Evolutionary conservation across 2,113 vertebrate genomes (phyloP).

Genomic region (Periophthalmodon schlosseri): DNA sequence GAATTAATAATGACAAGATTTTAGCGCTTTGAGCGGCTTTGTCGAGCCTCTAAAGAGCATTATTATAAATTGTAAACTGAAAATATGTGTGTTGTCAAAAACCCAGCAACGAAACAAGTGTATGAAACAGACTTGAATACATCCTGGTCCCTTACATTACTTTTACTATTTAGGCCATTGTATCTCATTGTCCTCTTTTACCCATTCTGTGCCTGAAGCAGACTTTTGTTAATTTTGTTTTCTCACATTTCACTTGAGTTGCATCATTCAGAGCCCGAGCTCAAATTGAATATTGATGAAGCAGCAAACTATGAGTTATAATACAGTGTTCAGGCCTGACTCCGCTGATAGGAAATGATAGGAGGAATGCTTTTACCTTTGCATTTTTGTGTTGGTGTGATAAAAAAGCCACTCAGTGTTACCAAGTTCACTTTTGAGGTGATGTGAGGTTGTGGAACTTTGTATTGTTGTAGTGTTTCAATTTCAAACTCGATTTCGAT

Average conservation of each 20-base stretch:
- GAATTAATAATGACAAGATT: too few relatives aligned
- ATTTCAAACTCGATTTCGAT: too few relatives aligned
- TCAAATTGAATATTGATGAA: conserved; percentile 45
- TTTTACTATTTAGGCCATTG: background rate
- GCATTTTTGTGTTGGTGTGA: background rate
- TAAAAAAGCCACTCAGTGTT: background rate
- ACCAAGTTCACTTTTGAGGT: background rate
- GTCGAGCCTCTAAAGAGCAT: background rate
- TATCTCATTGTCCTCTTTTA: conserved; percentile 19
- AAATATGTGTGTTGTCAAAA: background rate
- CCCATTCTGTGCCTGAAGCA: conserved; percentile 14
- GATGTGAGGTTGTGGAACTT: too few relatives aligned
- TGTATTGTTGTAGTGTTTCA: background rate
- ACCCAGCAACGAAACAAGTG: background rate
- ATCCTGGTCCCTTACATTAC: background rate
- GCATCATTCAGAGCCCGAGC: conserved; percentile 37
- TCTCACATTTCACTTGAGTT: conserved; percentile 44
- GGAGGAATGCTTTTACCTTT: conserved; percentile 8
- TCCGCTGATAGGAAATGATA: conserved; percentile 41
- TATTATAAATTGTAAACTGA: background rate
- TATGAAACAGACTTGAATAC: background rate
- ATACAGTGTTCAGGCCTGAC: conserved; percentile 19
- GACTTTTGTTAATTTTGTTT: conserved; percentile 20
- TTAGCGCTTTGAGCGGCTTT: too few relatives aligned
- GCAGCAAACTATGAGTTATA: conserved; percentile 39